Conservation (phyloP, 2,113 vertebrate genomes). For the Camarhynchus parvulus region DNA sequence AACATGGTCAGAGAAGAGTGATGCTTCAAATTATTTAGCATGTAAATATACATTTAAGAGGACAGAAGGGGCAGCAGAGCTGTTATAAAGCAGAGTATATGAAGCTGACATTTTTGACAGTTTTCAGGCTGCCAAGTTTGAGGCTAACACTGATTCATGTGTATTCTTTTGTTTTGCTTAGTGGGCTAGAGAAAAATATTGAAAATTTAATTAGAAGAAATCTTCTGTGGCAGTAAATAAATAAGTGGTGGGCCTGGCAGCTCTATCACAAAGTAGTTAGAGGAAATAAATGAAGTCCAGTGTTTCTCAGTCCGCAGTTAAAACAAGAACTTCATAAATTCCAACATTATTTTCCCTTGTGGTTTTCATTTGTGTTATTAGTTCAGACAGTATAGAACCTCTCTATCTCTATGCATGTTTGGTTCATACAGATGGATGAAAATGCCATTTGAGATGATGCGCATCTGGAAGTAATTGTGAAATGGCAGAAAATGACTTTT, state of each 20-base stretch:
- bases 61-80: slow-evolving; percentile 28
- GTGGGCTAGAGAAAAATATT: neutral
- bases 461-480: slow-evolving; percentile 69
- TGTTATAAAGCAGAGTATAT: slow-evolving; percentile 7
- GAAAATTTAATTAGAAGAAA: slow-evolving; percentile 28
- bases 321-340: slow-evolving; percentile 13
- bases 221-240: neutral
- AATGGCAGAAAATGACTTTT: slow-evolving; percentile 61
- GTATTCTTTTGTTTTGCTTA: slow-evolving; percentile 23
- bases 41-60: slow-evolving; percentile 29
- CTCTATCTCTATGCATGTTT: neutral
- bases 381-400: slow-evolving; percentile 18
- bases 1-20: neutral
- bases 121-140: slow-evolving; percentile 28
- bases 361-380: slow-evolving; percentile 39
- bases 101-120: slow-evolving; percentile 23
- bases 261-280: neutral
- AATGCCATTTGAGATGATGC: slow-evolving; percentile 53
- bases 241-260: neutral
- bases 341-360: slow-evolving; percentile 13
- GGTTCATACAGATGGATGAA: slow-evolving; percentile 60
- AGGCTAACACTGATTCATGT: neutral
- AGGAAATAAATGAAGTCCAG: neutral
- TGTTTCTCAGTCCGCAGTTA: neutral
- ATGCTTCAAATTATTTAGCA: slow-evolving; percentile 11